Conservation (phyloP, 2,797 vertebrate genomes). For the Sebastes trivittatus region DNA sequence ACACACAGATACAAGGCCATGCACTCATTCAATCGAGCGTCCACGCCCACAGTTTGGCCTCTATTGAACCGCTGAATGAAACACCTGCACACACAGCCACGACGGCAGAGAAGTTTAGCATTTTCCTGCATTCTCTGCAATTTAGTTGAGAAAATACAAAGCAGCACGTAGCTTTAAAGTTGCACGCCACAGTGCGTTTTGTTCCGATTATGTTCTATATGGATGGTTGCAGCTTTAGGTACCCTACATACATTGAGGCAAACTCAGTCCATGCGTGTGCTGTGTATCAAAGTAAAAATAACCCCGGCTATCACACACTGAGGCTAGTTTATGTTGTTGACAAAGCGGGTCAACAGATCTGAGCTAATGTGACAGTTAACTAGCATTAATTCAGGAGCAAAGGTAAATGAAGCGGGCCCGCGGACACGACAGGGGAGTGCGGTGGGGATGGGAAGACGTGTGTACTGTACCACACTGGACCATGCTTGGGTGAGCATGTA, state of each 20-base stretch:
- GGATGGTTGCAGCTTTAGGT: constrained; percentile 43
- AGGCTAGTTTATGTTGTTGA: constrained; percentile 72
- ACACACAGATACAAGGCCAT: constrained; percentile 40
- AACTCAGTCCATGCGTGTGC: constrained; percentile 31
- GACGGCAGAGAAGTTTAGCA: constrained; percentile 6
- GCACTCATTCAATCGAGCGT: constrained; percentile 58
- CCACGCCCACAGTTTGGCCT: constrained; percentile 32
- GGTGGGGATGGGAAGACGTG: constrained; percentile 75
- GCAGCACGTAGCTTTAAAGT: constrained; percentile 15
- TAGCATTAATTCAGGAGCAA: constrained; percentile 82
- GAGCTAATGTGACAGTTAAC: constrained; percentile 81
- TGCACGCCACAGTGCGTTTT: constrained; percentile 22
- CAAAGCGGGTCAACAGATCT: constrained; percentile 68
- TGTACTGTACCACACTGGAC: constrained; percentile 78
- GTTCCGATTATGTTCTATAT: constrained; percentile 30
- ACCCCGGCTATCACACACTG: constrained; percentile 51
- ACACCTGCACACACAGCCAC: constrained; percentile 45
- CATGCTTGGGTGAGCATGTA: constrained; percentile 87
- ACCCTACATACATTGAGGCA: constrained; percentile 26
- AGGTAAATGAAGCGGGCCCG: constrained; percentile 79
- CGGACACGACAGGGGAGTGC: constrained; percentile 69
- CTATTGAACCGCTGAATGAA: constrained; percentile 62
- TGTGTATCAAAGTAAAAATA: constrained; percentile 62
- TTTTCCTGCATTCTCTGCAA: background rate
- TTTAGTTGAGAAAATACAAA: constrained; percentile 9